Evolutionary conservation across 2,113 vertebrate species (phyloP).

Genomic region (Pelecanus crispus): DNA sequence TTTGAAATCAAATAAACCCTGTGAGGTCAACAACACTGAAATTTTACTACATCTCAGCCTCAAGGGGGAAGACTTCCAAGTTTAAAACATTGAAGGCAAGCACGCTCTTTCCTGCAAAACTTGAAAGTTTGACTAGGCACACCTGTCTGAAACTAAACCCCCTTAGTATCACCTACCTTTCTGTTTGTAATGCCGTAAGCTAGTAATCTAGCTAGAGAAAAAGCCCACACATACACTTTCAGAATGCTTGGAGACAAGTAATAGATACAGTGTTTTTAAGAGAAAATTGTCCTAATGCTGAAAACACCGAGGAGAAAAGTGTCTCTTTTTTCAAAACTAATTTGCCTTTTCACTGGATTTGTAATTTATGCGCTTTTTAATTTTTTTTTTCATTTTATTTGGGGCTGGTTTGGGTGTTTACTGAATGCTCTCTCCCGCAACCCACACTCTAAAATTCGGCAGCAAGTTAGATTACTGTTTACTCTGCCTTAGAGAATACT

Average conservation of each 20-base stretch:
- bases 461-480: background rate
- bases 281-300: background rate
- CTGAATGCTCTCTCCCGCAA: background rate
- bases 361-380: background rate
- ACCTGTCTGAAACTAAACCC: background rate
- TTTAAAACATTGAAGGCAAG: background rate
- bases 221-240: background rate
- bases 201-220: background rate
- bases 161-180: background rate
- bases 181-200: background rate
- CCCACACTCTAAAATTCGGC: background rate
- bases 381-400: background rate
- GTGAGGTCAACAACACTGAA: background rate
- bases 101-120: background rate
- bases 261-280: background rate
- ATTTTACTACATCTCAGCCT: background rate
- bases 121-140: background rate
- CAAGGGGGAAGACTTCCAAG: background rate
- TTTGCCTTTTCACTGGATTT: background rate
- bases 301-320: background rate
- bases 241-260: background rate
- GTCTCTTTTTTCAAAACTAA: background rate
- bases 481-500: background rate
- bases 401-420: background rate
- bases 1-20: background rate